Evolutionary conservation across 2,888 invertebrate genomes (phyloP), one percentile per base, ranked within the genome.

Genomic region (Aporophyla nigra): DNA sequence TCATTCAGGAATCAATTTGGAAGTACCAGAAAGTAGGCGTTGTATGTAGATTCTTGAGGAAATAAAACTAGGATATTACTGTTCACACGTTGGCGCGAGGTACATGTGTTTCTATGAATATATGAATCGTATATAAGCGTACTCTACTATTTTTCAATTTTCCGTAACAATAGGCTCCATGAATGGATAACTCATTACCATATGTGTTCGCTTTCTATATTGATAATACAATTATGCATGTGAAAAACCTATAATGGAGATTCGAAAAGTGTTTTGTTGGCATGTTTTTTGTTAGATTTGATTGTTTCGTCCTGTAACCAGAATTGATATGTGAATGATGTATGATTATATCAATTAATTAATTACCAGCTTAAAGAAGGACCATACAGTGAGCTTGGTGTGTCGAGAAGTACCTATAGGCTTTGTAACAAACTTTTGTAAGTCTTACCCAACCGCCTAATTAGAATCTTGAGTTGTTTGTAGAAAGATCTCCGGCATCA

Each of bases 61-160:
- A 83, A 79, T 84, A 74, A 82, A 83, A 77, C 76, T 83, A 73
- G 79, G 80, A 78, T 88, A 87, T 90, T 90, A 88, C 87, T 89
- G 85, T 83, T 85, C 87, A 84, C 87, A 87, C 85, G 69, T 79
- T 65, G 65, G 58, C 59, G 76, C 7, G 66, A 75, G 68, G 66
- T 86, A 84, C 92, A 90, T 89, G 85, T 91, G 92, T 91, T 91
- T 91, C 93, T 93, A 95, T 95, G 95, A 95, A 95, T 96, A 95
- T 87, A 95, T 96, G 95, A 95, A 95, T 95, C 84, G 85, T 87
- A 90, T 93, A 94, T 92, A 91, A 78, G 75, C 77, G 69, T 91
- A 91, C 90, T 89, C 88, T 91, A 93, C 92, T 95, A 95, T 94
- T 94, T 96, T 96, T 95, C 95, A 95, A 96, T 96, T 96, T 96